A percentile compares a stretch with the other conserved stretches of the same genome.
Conservation (phyloP, 2,797 vertebrate species). For the Rhodeus uyekii region DNA sequence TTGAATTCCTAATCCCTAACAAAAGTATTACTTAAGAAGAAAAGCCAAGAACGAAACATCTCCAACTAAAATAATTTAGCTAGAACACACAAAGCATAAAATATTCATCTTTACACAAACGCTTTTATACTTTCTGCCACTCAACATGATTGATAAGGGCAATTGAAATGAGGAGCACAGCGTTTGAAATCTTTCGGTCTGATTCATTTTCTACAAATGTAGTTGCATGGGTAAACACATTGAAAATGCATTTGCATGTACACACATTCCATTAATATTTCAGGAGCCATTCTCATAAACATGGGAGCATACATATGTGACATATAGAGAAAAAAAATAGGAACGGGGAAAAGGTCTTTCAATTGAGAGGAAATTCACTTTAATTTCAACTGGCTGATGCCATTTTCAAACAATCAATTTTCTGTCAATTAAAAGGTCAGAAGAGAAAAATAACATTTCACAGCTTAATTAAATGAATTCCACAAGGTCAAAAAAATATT, state of each 20-base stretch:
- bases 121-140: background rate
- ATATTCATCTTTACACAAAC: background rate
- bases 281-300: conserved; percentile 5
- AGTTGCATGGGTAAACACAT: background rate
- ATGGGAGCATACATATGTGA: conserved; percentile 30
- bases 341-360: conserved; percentile 43
- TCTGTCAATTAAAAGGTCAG: conserved; percentile 48
- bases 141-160: background rate
- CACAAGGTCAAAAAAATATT: conserved; percentile 31
- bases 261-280: conserved; percentile 10
- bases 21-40: background rate
- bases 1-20: background rate
- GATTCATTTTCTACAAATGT: conserved; percentile 9
- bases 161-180: background rate
- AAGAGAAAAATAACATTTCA: conserved; percentile 23
- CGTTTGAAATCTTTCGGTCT: background rate
- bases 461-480: conserved; percentile 28
- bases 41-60: background rate
- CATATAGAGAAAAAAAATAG: conserved; percentile 26
- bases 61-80: background rate
- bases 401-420: conserved; percentile 45
- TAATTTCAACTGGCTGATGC: conserved; percentile 26
- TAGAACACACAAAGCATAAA: background rate
- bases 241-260: conserved; percentile 16
- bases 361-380: too few relatives aligned